These are phyloP conservation scores for Carpatolechia fugitivella DNA, from an alignment of 2,888 invertebrate species.

Conservation along the genomic window DNA sequence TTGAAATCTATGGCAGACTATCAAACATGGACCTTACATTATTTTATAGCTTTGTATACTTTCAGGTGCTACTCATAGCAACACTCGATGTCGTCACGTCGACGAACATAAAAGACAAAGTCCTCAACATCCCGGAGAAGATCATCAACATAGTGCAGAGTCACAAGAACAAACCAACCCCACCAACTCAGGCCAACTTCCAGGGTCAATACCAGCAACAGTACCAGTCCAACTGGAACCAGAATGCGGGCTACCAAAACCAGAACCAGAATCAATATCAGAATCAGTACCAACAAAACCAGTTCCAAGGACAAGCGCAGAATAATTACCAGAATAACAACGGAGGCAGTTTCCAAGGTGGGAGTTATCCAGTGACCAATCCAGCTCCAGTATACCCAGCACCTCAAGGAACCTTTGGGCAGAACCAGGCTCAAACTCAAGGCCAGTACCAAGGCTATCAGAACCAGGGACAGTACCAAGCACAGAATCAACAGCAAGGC, in stretches of 20 bases:
- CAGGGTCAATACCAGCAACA: slow-evolving; percentile 24
- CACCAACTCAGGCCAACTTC: slow-evolving; percentile 26
- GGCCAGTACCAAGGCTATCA: slow-evolving; percentile 21
- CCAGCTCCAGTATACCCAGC: slow-evolving; percentile 26
- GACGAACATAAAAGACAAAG: slow-evolving; percentile 42
- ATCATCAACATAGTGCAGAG: slow-evolving; percentile 68
- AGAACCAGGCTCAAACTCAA: slow-evolving; percentile 18
- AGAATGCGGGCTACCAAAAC: slow-evolving; percentile 38
- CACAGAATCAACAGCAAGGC: slow-evolving; percentile 25
- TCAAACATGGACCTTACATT: no score
- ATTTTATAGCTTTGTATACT: neutral
- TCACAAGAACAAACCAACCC: slow-evolving; percentile 61
- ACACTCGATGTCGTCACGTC: slow-evolving; percentile 25
- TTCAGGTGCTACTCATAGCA: slow-evolving; percentile 37
- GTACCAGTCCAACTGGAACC: slow-evolving; percentile 30
- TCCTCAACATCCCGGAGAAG: slow-evolving; percentile 62
- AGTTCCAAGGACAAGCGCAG: slow-evolving; percentile 33
- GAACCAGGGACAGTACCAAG: slow-evolving; percentile 29
- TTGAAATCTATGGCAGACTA: no score
- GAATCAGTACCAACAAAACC: slow-evolving; percentile 33
- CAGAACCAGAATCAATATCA: slow-evolving; percentile 35
- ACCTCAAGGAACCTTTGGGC: slow-evolving; percentile 20
- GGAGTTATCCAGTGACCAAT: slow-evolving; percentile 20
- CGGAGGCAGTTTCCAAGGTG: slow-evolving; percentile 30
- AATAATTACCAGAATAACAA: slow-evolving; percentile 28